Evolutionary conservation across 1,140 invertebrate genomes (phyloP), one percentile per base, ranked within the genome.

Genomic region (Acromyrmex charruanus): DNA sequence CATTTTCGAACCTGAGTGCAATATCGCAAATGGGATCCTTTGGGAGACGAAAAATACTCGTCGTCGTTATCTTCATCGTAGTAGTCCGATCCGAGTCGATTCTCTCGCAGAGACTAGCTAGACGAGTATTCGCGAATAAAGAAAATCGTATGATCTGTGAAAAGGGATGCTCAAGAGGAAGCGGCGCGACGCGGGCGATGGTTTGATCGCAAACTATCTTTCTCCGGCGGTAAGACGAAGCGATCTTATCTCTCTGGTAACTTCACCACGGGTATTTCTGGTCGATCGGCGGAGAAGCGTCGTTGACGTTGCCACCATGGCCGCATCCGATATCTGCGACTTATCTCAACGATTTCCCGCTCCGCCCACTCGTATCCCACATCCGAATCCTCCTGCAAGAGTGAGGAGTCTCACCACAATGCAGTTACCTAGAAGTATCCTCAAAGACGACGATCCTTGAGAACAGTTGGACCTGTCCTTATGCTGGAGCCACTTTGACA

Each of bases 331-430:
- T 77, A 79, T 81, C 77, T 65, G 75, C 69, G 68, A 87, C 77
- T 91, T 88, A 92, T 91, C 87, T 80, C 39, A 68, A 77, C 68
- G 72, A 91, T 80, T 89, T 85, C 12, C 51, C 28, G 39, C 14
- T 18, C 21, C 81, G 3, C 10, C 35, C 61, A 51, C 39, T 21
- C 49, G 65, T 77, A 31, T 6, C 35, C 44, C 55, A 16, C n/a
- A n/a, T 3, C 9, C 31, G 51, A 75, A 87, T 84, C 51, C 21
- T 16, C 1, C 49, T n/a, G n/a, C 16, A 25, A 31, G 12, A 39
- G 39, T 35, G 18, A 44, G 16, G 14, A 21, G 25, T 82, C 39
- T 72, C 53, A 5, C 66, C 31, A 25, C 59, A n/a, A 14, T 28
- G 28, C 53, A 25, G 71, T 77, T 77, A 77, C 65, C 59, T 66